Conservation (phyloP, 53 echinoderm and acorn worm genomes). For the Arbacia lixula region DNA sequence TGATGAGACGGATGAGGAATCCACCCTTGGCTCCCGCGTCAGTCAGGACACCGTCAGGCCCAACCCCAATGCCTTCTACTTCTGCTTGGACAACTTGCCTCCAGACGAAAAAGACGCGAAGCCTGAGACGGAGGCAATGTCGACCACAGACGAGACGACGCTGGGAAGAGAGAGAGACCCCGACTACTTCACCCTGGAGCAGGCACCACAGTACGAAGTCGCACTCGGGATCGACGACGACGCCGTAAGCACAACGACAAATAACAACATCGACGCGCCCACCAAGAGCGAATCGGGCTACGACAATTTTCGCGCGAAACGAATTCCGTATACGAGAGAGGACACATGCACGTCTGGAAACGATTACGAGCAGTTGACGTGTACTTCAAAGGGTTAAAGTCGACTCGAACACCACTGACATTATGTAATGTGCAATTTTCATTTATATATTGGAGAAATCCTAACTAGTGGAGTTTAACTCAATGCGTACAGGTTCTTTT, state of each 20-base stretch:
- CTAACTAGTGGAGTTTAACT: too few species aligned
- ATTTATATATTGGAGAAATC: too few species aligned
- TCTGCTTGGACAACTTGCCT: too few species aligned
- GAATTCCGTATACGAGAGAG: slow-evolving; percentile 15
- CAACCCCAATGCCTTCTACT: too few species aligned
- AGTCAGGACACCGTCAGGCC: too few species aligned
- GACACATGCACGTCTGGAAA: neutral
- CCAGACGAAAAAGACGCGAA: too few species aligned
- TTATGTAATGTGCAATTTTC: too few species aligned
- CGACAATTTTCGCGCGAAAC: slow-evolving; percentile 15
- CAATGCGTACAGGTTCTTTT: too few species aligned
- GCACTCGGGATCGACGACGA: neutral
- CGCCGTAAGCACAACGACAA: neutral
- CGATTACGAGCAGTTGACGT: slow-evolving; percentile 13
- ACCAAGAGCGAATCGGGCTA: neutral
- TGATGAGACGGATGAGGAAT: neutral
- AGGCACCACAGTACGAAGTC: neutral
- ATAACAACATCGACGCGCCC: neutral
- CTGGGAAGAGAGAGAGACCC: neutral
- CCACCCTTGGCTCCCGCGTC: neutral
- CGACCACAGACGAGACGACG: slow-evolving; percentile 1
- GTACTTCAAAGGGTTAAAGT: slow-evolving; percentile 13
- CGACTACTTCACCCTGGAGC: slow-evolving; percentile 9
- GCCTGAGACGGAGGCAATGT: slow-evolving; percentile 9
- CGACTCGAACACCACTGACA: too few species aligned